A percentile compares a stretch with the other conserved stretches of the same genome.
These are phyloP conservation scores for Lissonota sp. DNA, from an alignment of 2,888 invertebrate genomes.

Conservation along the genomic window DNA sequence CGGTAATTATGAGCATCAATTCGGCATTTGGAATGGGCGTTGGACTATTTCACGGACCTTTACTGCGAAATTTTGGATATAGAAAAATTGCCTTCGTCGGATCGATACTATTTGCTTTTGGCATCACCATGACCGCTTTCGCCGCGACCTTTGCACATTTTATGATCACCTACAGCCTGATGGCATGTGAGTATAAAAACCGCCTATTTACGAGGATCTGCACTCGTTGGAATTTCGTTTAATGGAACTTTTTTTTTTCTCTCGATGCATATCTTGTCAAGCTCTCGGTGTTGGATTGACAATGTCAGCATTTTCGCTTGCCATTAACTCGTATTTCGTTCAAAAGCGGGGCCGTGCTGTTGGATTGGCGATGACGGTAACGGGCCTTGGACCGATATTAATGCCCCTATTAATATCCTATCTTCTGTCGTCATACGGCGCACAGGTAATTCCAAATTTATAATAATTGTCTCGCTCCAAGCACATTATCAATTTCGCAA, in stretches of 20 bases:
- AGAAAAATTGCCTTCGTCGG: constrained; percentile 87
- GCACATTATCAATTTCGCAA: no score
- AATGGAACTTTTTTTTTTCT: neutral
- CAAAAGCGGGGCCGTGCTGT: constrained; percentile 87
- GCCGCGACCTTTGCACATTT: constrained; percentile 86
- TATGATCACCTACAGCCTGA: constrained; percentile 88
- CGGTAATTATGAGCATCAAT: constrained; percentile 88
- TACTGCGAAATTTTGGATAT: constrained; percentile 87
- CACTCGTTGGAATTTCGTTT: neutral
- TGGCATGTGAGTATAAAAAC: constrained; percentile 87
- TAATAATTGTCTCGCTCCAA: no score
- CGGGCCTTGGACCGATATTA: constrained; percentile 88
- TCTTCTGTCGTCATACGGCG: constrained; percentile 86
- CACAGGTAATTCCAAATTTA: constrained; percentile 78
- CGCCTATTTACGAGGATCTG: neutral
- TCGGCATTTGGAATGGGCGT: constrained; percentile 88
- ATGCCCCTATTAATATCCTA: constrained; percentile 87
- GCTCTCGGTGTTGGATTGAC: constrained; percentile 87
- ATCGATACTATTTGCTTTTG: constrained; percentile 85
- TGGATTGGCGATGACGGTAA: constrained; percentile 87
- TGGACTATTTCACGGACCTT: constrained; percentile 88
- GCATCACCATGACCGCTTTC: constrained; percentile 87
- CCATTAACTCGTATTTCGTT: constrained; percentile 88
- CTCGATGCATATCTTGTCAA: constrained; percentile 73
- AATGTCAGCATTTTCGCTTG: constrained; percentile 87